Percentiles rank a stretch among this genome's conserved stretches.
Conservation (phyloP, 1,140 invertebrate genomes). For the Trinorchestia longiramus region DNA sequence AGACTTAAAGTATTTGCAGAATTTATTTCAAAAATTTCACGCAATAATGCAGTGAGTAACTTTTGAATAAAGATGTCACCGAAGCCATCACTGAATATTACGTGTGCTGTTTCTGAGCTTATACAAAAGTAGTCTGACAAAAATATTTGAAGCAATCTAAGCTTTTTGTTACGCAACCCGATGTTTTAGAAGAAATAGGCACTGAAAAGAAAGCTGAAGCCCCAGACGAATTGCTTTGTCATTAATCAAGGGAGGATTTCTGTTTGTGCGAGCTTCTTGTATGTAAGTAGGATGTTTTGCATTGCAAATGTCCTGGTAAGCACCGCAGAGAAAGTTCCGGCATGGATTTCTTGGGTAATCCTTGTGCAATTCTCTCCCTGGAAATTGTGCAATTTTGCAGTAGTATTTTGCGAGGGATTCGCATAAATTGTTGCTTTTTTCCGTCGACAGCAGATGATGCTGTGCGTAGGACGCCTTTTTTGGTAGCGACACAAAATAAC, state of each 20-base stretch:
- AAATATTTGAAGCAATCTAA: not conserved
- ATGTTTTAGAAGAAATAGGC: not conserved
- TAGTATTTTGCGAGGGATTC: conserved; percentile 27
- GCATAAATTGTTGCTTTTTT: not conserved
- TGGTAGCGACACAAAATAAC: not conserved
- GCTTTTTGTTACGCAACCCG: not conserved
- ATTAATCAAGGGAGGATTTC: conserved; percentile 11
- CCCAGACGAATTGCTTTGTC: conserved; percentile 15
- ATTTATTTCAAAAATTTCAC: not conserved
- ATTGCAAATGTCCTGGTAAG: conserved; percentile 32
- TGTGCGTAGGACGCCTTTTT: not conserved
- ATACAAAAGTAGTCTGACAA: not conserved
- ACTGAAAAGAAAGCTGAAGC: not conserved
- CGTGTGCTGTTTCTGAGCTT: not conserved
- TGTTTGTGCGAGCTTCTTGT: conserved; percentile 2
- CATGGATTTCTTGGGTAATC: conserved; percentile 28
- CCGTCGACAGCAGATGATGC: not conserved
- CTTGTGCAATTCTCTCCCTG: not conserved
- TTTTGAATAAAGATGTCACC: not conserved
- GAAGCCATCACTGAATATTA: not conserved
- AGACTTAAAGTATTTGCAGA: not conserved
- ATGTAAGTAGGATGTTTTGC: conserved; percentile 20
- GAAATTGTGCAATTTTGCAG: not conserved
- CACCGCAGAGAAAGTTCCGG: conserved; percentile 16
- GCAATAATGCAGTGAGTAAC: not conserved